Conservation (phyloP, 2,113 vertebrate species). For the Ptychochromis oligacanthus region DNA sequence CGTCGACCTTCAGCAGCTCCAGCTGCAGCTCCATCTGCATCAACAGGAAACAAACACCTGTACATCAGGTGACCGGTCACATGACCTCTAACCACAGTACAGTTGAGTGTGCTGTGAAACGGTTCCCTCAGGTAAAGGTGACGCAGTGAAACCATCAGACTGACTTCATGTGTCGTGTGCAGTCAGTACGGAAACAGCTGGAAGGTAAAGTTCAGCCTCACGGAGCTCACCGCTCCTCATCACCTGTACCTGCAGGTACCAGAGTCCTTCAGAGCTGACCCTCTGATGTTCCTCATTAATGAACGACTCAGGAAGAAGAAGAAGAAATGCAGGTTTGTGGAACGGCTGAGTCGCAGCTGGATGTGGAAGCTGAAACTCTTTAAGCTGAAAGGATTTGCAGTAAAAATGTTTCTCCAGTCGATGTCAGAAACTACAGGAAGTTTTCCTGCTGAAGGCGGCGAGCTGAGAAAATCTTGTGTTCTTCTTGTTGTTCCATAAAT, state of each 20-base stretch:
- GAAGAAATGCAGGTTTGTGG: too few species aligned
- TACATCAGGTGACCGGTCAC: neutral
- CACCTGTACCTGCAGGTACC: too few species aligned
- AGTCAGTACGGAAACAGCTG: too few species aligned
- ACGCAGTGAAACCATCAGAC: too few species aligned
- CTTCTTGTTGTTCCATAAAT: neutral
- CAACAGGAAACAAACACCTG: neutral
- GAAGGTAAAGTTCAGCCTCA: too few species aligned
- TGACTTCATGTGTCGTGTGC: neutral
- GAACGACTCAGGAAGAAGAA: too few species aligned
- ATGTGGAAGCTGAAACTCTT: too few species aligned
- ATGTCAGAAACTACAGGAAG: neutral
- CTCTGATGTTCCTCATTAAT: too few species aligned
- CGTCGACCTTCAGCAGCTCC: constrained; percentile 85
- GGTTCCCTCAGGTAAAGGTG: neutral
- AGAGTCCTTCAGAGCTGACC: too few species aligned
- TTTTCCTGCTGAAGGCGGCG: neutral
- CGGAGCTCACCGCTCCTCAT: too few species aligned
- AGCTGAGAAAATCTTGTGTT: neutral
- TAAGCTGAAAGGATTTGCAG: too few species aligned
- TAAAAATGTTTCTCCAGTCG: too few species aligned
- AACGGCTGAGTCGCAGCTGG: neutral
- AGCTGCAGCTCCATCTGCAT: constrained; percentile 85
- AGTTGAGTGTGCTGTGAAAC: neutral
- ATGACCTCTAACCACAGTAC: neutral